Evolutionary conservation across 2,113 vertebrate species (phyloP), one percentile per base, ranked within the genome.

Genomic region (Gyps fulvus): DNA sequence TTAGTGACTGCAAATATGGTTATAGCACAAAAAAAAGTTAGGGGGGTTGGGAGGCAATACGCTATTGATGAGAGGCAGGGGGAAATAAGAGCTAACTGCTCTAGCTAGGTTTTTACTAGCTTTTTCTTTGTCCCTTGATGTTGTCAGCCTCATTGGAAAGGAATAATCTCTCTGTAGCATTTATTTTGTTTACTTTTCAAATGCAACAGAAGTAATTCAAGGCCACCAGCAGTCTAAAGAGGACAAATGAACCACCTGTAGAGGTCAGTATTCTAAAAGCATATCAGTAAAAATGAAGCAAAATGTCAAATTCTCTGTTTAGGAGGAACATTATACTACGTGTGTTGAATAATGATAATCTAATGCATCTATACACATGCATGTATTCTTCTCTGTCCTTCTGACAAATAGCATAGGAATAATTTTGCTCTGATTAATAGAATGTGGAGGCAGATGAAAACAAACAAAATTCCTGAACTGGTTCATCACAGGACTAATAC

Each of bases 261-360:
- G 89, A 96, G 95, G 93, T 94, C 94, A 96, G 82, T 43, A 72
- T 86, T 90, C 83, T 65, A 94, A 89, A 96, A 94, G 63, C 4
- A 0, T 36, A 18, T 45, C 74, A 54, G 58, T 59, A 73, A 79
- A 91, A 95, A 71, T 17, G 26, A 40, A 67, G 34, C 10, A 71
- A 67, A 81, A 29, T 4, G 22, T 52, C 45, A 43, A 76, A 72
- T 27, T 50, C 20, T 25, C 40, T n/a, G 2, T 61, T 83, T 54
- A 43, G 45, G 14, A 85, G 38, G 16, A 84, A 67, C 10, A 61
- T 42, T 36, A 58, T 43, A 40, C 16, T 71, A 10, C 13, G 22
- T 31, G 29, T 34, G 12, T 15, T 62, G 54, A 73, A 38, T 31
- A 74, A 73, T 7, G 23, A 76, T 9, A 15, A 92, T 31, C 8